Conservation (phyloP, 2,797 vertebrate species). For the Gallirallus australis region DNA sequence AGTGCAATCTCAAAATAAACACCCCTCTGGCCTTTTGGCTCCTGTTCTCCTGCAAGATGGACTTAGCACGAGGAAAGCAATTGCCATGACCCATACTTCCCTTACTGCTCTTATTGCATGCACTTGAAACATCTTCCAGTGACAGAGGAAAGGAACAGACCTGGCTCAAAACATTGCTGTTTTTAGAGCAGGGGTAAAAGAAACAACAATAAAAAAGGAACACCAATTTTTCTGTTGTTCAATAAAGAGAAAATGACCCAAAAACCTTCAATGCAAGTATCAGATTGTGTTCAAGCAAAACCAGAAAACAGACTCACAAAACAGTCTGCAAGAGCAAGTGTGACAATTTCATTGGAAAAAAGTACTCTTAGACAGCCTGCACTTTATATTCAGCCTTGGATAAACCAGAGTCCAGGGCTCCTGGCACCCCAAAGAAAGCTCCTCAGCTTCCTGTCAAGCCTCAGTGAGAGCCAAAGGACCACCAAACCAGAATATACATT, state of each 20-base stretch:
- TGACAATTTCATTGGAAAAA: background rate
- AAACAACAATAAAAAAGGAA: background rate
- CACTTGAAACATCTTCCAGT: background rate
- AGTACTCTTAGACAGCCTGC: background rate
- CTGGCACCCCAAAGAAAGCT: background rate
- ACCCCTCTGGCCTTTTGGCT: background rate
- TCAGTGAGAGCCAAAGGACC: background rate
- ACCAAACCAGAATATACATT: background rate
- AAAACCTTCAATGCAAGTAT: background rate
- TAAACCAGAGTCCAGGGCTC: background rate
- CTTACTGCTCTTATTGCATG: background rate
- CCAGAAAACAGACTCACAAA: background rate
- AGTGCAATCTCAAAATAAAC: slow-evolving; percentile 16
- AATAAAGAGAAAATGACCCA: background rate
- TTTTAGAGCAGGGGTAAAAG: background rate
- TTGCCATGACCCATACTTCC: background rate
- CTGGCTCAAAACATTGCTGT: background rate
- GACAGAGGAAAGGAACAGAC: background rate
- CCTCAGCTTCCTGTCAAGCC: background rate
- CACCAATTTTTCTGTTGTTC: background rate
- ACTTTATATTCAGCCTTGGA: background rate
- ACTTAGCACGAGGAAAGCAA: background rate
- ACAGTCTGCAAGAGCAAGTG: background rate
- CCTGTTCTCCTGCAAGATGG: background rate
- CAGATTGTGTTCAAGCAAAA: background rate